A percentile compares a stretch with the other conserved stretches of the same genome.
Evolutionary conservation across 37 sponge, comb jelly and placozoan species (phyloP).

Genomic region (Sycon ciliatum): DNA sequence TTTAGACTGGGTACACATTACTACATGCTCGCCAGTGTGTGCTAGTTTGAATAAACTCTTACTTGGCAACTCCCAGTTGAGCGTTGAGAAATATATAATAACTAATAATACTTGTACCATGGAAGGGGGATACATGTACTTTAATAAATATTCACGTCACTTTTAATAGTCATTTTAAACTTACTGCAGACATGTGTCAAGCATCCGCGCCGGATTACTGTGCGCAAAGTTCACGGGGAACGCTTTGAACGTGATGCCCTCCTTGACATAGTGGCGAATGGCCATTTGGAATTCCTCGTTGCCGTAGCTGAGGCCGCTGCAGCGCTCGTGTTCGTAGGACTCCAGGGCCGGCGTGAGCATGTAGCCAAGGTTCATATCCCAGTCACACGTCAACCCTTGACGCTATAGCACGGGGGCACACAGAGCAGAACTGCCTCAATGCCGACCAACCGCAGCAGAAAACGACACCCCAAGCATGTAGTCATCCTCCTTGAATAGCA

Average conservation of each 20-base stretch:
- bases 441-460: too few relatives aligned
- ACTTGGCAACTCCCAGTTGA: too few relatives aligned
- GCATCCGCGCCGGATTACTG: constrained; percentile 50
- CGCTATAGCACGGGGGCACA: constrained; percentile 30
- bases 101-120: too few relatives aligned
- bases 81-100: too few relatives aligned
- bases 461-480: too few relatives aligned
- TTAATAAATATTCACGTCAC: not conserved
- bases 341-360: constrained; percentile 75
- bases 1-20: too few relatives aligned
- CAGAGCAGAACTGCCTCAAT: constrained; percentile 11
- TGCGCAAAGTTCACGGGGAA: constrained; percentile 87
- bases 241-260: constrained; percentile 94
- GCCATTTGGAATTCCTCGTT: constrained; percentile 93
- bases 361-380: constrained; percentile 80
- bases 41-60: too few relatives aligned
- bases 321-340: constrained; percentile 83
- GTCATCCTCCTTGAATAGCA: too few relatives aligned
- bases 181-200: constrained; percentile 68
- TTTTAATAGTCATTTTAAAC: not conserved
- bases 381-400: constrained; percentile 63
- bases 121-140: too few relatives aligned
- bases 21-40: too few relatives aligned
- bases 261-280: constrained; percentile 53
- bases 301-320: constrained; percentile 56